Evolutionary conservation across 2,113 vertebrate genomes (phyloP).

Genomic region (Litocranius walleri): DNA sequence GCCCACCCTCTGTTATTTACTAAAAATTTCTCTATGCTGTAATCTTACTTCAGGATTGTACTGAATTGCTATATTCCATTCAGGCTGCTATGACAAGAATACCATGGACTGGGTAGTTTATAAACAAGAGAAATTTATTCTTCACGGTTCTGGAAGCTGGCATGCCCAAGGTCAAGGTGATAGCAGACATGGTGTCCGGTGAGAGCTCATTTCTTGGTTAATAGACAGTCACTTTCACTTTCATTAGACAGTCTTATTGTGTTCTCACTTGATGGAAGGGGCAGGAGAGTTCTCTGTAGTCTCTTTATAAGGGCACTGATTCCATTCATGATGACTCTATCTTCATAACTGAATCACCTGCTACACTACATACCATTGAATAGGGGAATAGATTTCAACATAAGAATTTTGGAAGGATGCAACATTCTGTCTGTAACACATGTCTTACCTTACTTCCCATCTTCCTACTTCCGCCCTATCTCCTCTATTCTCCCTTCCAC

Average conservation of each 20-base stretch:
- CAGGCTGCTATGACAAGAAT: not conserved
- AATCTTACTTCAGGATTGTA: not conserved
- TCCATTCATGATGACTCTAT: not conserved
- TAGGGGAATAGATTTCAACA: not conserved
- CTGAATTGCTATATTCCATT: not conserved
- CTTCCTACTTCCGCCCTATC: not conserved
- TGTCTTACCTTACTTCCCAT: not conserved
- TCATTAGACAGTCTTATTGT: not conserved
- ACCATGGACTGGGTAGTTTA: not conserved
- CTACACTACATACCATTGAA: not conserved
- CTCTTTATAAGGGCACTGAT: not conserved
- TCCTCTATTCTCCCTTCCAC: not conserved
- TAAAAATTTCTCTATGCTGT: not conserved
- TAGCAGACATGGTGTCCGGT: not conserved
- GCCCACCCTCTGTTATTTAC: not conserved
- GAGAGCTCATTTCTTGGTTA: not conserved
- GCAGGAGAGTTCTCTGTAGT: not conserved
- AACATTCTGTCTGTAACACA: not conserved
- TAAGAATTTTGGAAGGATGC: not conserved
- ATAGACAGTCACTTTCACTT: not conserved
- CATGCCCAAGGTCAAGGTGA: not conserved
- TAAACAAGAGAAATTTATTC: not conserved
- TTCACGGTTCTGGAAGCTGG: not conserved
- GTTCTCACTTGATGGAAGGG: not conserved
- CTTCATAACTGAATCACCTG: not conserved